Evolutionary conservation across 2,888 invertebrate genomes (phyloP).

Genomic region (Gortyna flavago): DNA sequence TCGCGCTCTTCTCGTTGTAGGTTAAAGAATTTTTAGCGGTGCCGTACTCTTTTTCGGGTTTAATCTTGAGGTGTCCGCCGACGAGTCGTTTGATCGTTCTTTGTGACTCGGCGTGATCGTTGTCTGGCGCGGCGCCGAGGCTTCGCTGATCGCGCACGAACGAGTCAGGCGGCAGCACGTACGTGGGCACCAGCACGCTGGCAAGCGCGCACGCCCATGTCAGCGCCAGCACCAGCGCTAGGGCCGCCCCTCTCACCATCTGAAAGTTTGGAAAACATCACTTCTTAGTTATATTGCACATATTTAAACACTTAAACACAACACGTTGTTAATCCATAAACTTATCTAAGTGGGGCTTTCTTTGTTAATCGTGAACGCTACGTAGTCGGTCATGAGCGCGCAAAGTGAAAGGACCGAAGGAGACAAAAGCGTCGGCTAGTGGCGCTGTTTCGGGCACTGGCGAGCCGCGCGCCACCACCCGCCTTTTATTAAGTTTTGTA

Average conservation of each 20-base stretch:
- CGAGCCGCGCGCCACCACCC: slow-evolving; percentile 83
- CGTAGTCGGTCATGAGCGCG: slow-evolving; percentile 83
- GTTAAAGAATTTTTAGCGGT: slow-evolving; percentile 84
- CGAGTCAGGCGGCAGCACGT: slow-evolving; percentile 89
- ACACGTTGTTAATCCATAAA: slow-evolving; percentile 74
- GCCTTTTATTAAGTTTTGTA: slow-evolving; percentile 88
- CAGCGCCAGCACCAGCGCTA: slow-evolving; percentile 87
- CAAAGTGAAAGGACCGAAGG: slow-evolving; percentile 87
- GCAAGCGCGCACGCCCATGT: slow-evolving; percentile 83
- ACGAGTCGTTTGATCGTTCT: slow-evolving; percentile 92
- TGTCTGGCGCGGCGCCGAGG: slow-evolving; percentile 80
- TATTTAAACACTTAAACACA: slow-evolving; percentile 66
- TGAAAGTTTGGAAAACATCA: slow-evolving; percentile 86
- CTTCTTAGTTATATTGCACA: slow-evolving; percentile 77
- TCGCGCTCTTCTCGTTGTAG: slow-evolving; percentile 81
- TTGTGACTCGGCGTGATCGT: slow-evolving; percentile 81
- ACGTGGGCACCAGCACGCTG: slow-evolving; percentile 89
- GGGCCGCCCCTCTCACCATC: slow-evolving; percentile 90
- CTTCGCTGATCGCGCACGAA: slow-evolving; percentile 89
- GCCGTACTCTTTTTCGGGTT: slow-evolving; percentile 84
- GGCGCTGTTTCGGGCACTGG: slow-evolving; percentile 83
- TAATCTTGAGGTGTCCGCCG: slow-evolving; percentile 92
- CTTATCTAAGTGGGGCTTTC: slow-evolving; percentile 86
- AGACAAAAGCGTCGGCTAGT: slow-evolving; percentile 84
- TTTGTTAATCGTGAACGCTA: slow-evolving; percentile 80